Base-by-base conservation (phyloP, 2,888 invertebrate genomes). In the Caenorhabditis sp. region DNA sequence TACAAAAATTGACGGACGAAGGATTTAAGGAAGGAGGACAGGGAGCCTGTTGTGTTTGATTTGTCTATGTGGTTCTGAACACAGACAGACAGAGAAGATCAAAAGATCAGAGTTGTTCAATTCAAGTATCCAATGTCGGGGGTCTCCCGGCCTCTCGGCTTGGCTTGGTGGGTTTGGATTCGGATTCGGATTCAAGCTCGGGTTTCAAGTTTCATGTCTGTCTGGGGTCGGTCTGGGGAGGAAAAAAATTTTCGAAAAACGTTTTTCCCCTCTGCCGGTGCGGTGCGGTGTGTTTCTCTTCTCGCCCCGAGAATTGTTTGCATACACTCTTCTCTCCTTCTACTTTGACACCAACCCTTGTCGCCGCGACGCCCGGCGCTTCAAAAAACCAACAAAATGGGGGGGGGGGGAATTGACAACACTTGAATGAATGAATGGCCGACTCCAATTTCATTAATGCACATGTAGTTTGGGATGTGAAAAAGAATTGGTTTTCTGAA, bases 71-170 rank as follows among this genome's bases (percentile, higher is more conserved):
- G 28, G 56, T 26, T 40, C 51, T 61, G 67, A 76, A 61, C 76
- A 53, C 60, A 67, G 71, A 61, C 53, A 15, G 47, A 18, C 13
- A 2, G 51, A 62, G 35, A 35, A 55, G 65, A 67, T 60, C 76
- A 51, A 61, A 76, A 67, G 76, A 76, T 67, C 76, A 67, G 67
- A 68, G 67, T 76, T 76, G 76, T 67, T 76, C 76, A 65, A 74
- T 76, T 76, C 67, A 76, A 76, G 76, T 76, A 76, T 76, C 76
- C 60, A 76, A 67, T 76, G 76, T 61, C 76, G 13, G 32, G 18
- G 56, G 24, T 51, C 37, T 5, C 9, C 32, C 18, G 44, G 40
- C 65, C 40, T 51, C 60, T 67, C 26, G 58, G 67, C 67, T 76
- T 47, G 67, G n/a, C n/a, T n/a, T n/a, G n/a, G n/a, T n/a, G n/a